These are phyloP conservation scores for Melanotus villosus DNA, from an alignment of 2,888 invertebrate species.

Conservation along the genomic window DNA sequence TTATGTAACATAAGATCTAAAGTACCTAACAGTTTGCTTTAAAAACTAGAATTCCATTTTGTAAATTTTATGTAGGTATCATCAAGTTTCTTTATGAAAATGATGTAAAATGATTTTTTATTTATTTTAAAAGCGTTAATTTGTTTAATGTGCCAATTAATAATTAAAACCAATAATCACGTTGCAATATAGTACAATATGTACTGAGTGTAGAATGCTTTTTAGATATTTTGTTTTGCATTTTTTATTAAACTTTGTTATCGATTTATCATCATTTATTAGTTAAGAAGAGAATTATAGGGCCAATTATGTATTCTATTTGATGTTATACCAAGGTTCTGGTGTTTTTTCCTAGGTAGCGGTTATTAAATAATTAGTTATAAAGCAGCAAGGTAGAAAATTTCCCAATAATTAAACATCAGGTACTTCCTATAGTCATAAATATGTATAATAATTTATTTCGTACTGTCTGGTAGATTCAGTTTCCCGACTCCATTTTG, in stretches of 20 bases:
- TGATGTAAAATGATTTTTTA: neutral
- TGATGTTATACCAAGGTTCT: neutral
- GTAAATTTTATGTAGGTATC: neutral
- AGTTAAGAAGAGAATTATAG: neutral
- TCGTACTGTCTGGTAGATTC: too few relatives aligned
- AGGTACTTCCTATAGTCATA: too few relatives aligned
- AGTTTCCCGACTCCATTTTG: too few relatives aligned
- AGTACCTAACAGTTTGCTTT: too few relatives aligned
- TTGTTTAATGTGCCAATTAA: neutral
- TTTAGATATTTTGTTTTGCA: neutral
- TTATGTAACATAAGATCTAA: too few relatives aligned
- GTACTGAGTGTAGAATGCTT: neutral
- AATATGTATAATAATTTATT: too few relatives aligned
- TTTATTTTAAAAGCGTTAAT: neutral
- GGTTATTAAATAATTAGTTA: neutral
- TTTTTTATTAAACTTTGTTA: neutral
- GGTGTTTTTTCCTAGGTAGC: neutral
- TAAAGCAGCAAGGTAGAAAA: neutral
- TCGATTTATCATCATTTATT: neutral
- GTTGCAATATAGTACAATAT: neutral
- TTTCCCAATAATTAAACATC: neutral
- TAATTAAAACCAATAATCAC: neutral
- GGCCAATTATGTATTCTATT: neutral
- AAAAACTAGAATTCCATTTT: too few relatives aligned
- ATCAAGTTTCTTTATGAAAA: neutral